Evolutionary conservation across 2,888 invertebrate species (phyloP).

Genomic region (Harpalus rubripes): DNA sequence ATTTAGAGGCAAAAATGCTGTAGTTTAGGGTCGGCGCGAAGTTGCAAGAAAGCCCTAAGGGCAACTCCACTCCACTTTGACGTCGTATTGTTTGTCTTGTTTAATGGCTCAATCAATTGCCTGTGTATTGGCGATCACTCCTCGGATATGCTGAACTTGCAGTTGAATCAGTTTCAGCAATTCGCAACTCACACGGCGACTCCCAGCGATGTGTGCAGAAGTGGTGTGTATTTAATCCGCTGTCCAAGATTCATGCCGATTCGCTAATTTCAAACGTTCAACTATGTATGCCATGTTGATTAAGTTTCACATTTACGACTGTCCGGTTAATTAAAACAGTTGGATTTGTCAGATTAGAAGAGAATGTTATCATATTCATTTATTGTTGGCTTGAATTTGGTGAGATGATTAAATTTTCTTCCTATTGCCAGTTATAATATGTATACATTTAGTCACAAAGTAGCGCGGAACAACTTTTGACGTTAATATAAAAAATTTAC

Average conservation of each 20-base stretch:
- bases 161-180: constrained; percentile 32
- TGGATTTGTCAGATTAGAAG: constrained; percentile 52
- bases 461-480: not conserved
- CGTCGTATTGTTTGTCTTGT: constrained; percentile 60
- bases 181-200: constrained; percentile 17
- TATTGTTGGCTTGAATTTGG: constrained; percentile 25
- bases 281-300: constrained; percentile 57
- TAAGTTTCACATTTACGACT: constrained; percentile 59
- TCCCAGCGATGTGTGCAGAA: constrained; percentile 8
- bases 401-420: constrained; percentile 23
- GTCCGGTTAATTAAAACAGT: constrained; percentile 56
- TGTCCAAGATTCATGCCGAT: constrained; percentile 58
- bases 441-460: constrained; percentile 1
- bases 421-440: not conserved
- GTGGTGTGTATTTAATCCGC: constrained; percentile 53
- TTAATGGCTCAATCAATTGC: constrained; percentile 61
- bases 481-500: too few species aligned
- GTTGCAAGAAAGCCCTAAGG: constrained; percentile 19
- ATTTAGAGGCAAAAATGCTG: constrained; percentile 23
- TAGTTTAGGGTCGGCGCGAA: constrained; percentile 13
- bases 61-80: constrained; percentile 30
- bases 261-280: constrained; percentile 54
- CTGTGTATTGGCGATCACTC: constrained; percentile 43
- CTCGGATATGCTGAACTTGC: constrained; percentile 45
- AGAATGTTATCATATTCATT: constrained; percentile 30